A percentile compares a stretch with the other conserved stretches of the same genome.
Conservation (phyloP, 2,113 vertebrate species). For the Galbula dea region DNA sequence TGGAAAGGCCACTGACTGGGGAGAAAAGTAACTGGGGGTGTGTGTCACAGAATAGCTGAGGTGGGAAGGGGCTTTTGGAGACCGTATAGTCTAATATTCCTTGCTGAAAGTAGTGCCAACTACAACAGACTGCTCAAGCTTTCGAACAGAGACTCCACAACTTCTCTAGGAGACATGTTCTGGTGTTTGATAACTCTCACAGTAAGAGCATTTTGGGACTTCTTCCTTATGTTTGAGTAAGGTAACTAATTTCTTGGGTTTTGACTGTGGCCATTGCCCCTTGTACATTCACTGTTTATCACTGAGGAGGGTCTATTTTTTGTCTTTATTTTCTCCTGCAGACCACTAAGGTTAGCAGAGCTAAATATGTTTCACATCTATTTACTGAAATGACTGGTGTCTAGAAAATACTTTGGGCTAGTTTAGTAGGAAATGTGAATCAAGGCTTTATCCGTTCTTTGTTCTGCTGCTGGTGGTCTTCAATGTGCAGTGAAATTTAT, state of each 20-base stretch:
- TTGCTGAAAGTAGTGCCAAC: background rate
- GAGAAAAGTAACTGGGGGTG: background rate
- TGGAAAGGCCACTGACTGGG: background rate
- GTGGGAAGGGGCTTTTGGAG: background rate
- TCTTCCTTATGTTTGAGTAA: background rate
- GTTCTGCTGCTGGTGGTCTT: background rate
- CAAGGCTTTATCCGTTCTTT: background rate
- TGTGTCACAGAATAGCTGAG: background rate
- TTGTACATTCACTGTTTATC: background rate
- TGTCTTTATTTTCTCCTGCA: background rate
- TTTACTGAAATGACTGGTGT: background rate
- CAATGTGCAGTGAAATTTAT: background rate
- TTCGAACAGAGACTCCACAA: background rate
- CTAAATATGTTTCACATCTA: background rate
- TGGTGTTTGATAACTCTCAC: background rate
- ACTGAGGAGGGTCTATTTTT: background rate
- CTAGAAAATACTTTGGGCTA: background rate
- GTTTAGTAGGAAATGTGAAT: background rate
- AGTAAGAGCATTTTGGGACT: fast-evolving
- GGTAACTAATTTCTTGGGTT: background rate
- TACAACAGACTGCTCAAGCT: background rate
- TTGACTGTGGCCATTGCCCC: background rate
- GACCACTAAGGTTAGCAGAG: fast-evolving
- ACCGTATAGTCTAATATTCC: background rate
- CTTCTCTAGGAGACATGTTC: background rate